Base-by-base conservation (phyloP, 2,888 invertebrate species). In the Cryptus armator region DNA sequence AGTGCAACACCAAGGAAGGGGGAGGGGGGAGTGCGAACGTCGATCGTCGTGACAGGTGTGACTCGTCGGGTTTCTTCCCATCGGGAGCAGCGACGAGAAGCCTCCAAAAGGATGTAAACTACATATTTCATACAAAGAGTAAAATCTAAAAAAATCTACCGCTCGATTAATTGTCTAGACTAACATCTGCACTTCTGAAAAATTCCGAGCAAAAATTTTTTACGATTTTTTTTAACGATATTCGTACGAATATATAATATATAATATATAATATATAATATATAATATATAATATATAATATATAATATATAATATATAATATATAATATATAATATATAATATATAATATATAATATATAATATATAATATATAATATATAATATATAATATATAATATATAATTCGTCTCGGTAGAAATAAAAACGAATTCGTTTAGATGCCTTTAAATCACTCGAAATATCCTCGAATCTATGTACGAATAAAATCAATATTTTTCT, bases 11-110 rank as follows among this genome's bases (percentile, higher is more conserved):
- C 67, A 43, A 29, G 68, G 71, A 19, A 44, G 64, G 43, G 62
- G 48, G 43, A 29, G 37, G 44, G 62, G 16, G 24, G 19, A 46
- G 10, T n/a, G 46, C 44, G 46, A 67, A 56, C 44, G 44, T 46
- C 77, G 70, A 84, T 78, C 24, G 77, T 53, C 68, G 72, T 81
- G 81, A 81, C 84, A 84, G 84, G 84, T 84, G 84, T 78, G 84
- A 79, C 81, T 66, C 66, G 84, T 70, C 77, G 75, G 74, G 84
- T 74, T 78, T 78, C 59, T 66, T 70, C 78, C 46, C 70, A 48
- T 67, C 44, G 43, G 51, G 56, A 71, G 44, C 82, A 46, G 62
- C 62, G 4, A 64, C 59, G 64, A 66, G 66, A 84, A 84, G 80
- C 84, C 76, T 53, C 66, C 32, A 14, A 62, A 51, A 80, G 72